A percentile compares a stretch with the other conserved stretches of the same genome.
These are phyloP conservation scores for Furcula furcula DNA, from an alignment of 2,888 invertebrate species.

Conservation along the genomic window DNA sequence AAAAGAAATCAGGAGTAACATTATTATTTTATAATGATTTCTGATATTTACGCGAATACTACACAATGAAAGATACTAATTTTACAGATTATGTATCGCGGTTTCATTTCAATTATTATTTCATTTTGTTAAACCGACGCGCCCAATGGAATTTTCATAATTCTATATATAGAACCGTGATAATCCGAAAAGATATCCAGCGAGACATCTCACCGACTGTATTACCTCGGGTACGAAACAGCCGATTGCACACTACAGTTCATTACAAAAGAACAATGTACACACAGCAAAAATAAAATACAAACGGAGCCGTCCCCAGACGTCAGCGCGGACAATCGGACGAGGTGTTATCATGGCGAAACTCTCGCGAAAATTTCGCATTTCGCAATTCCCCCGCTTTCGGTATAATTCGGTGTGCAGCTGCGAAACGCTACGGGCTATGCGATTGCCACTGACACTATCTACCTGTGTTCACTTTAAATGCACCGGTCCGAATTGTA, in stretches of 20 bases:
- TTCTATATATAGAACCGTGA: too few species aligned
- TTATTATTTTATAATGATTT: too few species aligned
- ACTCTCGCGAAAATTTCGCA: slow-evolving; percentile 41
- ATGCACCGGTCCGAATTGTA: slow-evolving; percentile 46
- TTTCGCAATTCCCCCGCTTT: slow-evolving; percentile 39
- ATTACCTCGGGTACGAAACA: slow-evolving; percentile 17
- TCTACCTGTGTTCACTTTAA: slow-evolving; percentile 54
- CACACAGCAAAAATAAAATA: slow-evolving; percentile 31
- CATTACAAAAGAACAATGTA: slow-evolving; percentile 45
- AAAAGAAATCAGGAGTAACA: too few species aligned
- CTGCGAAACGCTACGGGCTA: slow-evolving; percentile 42
- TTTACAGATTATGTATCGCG: too few species aligned
- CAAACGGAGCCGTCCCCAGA: slow-evolving; percentile 32
- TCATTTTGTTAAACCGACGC: too few species aligned
- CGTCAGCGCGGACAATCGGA: slow-evolving; percentile 41
- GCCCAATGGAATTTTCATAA: too few species aligned
- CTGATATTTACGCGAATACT: too few species aligned
- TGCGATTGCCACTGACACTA: slow-evolving; percentile 59
- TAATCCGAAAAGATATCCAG: slow-evolving; percentile 16
- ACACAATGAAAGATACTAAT: too few species aligned
- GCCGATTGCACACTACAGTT: slow-evolving; percentile 41
- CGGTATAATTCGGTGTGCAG: slow-evolving; percentile 50
- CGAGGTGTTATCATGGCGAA: slow-evolving; percentile 40
- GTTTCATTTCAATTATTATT: too few species aligned
- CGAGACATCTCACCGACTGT: slow-evolving; percentile 9